phyloP scores from a whole-genome alignment of 2,113 vertebrate species.

The Sylvia atricapilla region DNA sequence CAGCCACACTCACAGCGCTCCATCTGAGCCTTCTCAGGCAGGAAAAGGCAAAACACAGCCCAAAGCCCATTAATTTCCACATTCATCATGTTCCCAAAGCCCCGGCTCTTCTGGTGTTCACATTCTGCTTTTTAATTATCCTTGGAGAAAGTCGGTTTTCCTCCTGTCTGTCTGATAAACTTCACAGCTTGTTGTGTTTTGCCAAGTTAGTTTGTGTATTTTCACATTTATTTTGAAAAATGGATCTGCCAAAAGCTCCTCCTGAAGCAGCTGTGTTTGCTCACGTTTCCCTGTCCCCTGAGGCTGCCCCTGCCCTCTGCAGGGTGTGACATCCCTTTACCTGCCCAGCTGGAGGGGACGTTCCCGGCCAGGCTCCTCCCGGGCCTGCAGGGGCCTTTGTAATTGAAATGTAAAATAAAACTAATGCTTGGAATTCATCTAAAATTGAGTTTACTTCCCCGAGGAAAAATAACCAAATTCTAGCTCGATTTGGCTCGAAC shows the following conservation, averaged over 20 bases:
- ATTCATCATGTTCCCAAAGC: neutral
- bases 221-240: conserved; percentile 3
- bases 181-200: conserved; percentile 2
- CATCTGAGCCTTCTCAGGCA: neutral
- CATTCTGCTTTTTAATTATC: conserved; percentile 46
- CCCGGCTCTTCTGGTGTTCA: neutral
- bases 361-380: neutral
- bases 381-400: neutral
- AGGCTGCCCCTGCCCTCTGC: neutral
- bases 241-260: neutral
- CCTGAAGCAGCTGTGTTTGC: neutral
- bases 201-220: neutral
- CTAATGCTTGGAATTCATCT: fast-evolving
- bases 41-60: neutral
- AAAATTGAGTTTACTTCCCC: neutral
- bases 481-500: neutral
- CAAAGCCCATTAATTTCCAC: neutral
- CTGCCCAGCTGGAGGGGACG: neutral
- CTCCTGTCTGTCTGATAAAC: conserved; percentile 27
- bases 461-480: neutral
- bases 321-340: neutral
- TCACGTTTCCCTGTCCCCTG: neutral
- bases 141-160: neutral
- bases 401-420: fast-evolving
- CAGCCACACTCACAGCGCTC: neutral